Evolutionary conservation across 2,797 vertebrate species (phyloP), one percentile per base, ranked within the genome.

Genomic region (Antennarius maculatus): DNA sequence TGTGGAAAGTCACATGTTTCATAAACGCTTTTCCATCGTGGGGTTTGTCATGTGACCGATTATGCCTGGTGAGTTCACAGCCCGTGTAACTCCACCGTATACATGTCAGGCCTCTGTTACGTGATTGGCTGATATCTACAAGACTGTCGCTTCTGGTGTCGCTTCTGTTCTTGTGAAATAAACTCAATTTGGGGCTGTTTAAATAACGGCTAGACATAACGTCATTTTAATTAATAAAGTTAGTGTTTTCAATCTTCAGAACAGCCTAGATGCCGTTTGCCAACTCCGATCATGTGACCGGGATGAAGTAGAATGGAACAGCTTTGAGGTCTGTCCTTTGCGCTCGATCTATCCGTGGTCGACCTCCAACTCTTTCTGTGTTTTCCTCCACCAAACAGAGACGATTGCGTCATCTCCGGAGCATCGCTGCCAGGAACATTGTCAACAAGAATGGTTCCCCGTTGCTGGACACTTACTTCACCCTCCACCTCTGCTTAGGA

Each of bases 391-490:
- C 17, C 61, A 39, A 74, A 83, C 88, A 99, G 97, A 95, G 98
- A 68, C 96, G 98, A 8, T 93, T 99, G 79, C 95, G 97, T 71
- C 97, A 99, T 71, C 94, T 99, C 64, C 94, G 97, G 68, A 99
- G 95, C 80, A 97, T 99, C 0, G 97, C 98, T 0, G 97, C 97
- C 3, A 94, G 98, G 51, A 99, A 99, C 91, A 96, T 99, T 2
- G 87, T 97, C 67, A 97, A 95, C 85, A 97, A 87, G 92, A 97
- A 97, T 89, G 96, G 96, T 18, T 95, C 93, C 64, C 95, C 95
- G 6, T 95, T 99, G 61, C 89, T 99, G 78, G 97, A 99, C 79
- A 99, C 97, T 0, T 98, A 95, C 89, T 99, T 99, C 90, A 98
- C 96, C 15, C 96, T 99, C 70, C 97, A 99, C 85, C 90, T 98